Base-by-base conservation (phyloP, 2,797 vertebrate species). In the Hemibagrus guttatus region DNA sequence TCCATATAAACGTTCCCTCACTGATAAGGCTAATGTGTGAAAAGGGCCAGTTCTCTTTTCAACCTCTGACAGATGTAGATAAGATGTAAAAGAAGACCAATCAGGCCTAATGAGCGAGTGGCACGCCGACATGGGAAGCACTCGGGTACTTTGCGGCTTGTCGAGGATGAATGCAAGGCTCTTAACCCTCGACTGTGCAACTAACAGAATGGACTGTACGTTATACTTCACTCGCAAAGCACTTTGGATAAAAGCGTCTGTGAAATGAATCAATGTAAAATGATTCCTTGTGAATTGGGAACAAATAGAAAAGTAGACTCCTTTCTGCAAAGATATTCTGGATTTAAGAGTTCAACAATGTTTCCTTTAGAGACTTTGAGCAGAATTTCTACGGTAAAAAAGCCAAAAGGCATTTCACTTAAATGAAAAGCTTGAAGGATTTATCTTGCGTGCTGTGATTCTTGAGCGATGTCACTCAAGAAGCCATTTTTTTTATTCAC, bases 21-120 rank as follows among this genome's bases (percentile, higher is more conserved):
- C 85, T 86, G 87, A 89, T 90, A 89, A 89, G 58, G 74, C 81
- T 64, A 82, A 66, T 87, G 74, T 84, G 85, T 63, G 79, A 91
- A 85, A 86, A 82, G 74, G 83, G 68, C 82, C 82, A 63, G 75
- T 74, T 85, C 81, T 86, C 72, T 89, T 86, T 88, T 79, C 74
- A 79, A 72, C 71, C 56, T 35, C 75, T 82, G 79, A 58, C 61
- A 84, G 78, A 88, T 82, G 75, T 79, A 87, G 86, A 85, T 85
- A 85, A 88, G 66, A 83, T 79, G 86, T 80, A 87, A 88, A 86
- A 39, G 66, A 81, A 83, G 87, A 84, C 79, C 81, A 85, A 83
- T 87, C 61, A 86, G 85, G 76, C 84, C 56, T 61, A 83, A 79
- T 58, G 39, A 71, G 28, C 81, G 63, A 78, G 83, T 58, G 59